Percentiles rank a stretch among this genome's conserved stretches.
Evolutionary conservation across 1,140 invertebrate genomes (phyloP).

Genomic region (Globodera rostochiensis): DNA sequence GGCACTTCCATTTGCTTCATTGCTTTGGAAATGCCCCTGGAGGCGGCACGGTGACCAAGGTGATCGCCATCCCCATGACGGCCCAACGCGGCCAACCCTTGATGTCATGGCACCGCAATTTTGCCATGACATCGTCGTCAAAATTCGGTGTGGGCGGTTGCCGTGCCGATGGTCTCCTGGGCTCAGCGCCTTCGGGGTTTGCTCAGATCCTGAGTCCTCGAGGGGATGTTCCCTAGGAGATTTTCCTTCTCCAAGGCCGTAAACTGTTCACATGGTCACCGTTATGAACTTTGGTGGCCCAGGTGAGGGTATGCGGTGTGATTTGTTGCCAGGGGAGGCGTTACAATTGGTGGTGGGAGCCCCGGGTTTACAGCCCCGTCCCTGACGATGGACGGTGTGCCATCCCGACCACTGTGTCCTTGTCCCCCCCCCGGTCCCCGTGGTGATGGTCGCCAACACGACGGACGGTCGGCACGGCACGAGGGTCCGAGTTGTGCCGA

Average conservation of each 20-base stretch:
- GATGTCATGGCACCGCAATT: background rate
- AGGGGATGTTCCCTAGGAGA: background rate
- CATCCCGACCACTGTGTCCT: too few species aligned
- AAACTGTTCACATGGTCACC: too few species aligned
- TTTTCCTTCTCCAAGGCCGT: background rate
- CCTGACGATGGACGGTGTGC: background rate
- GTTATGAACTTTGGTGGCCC: background rate
- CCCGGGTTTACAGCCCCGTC: background rate
- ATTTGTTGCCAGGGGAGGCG: conserved; percentile 14
- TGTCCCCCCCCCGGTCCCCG: background rate
- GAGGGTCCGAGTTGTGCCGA: background rate
- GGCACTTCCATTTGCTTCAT: too few species aligned
- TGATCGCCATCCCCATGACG: background rate
- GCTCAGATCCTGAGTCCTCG: background rate
- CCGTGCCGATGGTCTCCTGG: background rate
- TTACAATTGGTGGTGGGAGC: background rate
- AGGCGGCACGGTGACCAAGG: background rate
- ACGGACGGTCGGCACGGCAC: background rate
- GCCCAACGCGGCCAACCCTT: background rate
- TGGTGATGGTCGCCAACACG: conserved; percentile 13
- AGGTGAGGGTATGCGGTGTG: background rate
- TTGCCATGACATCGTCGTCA: background rate
- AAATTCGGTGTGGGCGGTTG: background rate
- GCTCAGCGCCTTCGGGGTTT: background rate
- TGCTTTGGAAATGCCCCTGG: background rate